Evolutionary conservation across 2,888 invertebrate species (phyloP), one percentile per base, ranked within the genome.

Genomic region (Dioctria rufipes): DNA sequence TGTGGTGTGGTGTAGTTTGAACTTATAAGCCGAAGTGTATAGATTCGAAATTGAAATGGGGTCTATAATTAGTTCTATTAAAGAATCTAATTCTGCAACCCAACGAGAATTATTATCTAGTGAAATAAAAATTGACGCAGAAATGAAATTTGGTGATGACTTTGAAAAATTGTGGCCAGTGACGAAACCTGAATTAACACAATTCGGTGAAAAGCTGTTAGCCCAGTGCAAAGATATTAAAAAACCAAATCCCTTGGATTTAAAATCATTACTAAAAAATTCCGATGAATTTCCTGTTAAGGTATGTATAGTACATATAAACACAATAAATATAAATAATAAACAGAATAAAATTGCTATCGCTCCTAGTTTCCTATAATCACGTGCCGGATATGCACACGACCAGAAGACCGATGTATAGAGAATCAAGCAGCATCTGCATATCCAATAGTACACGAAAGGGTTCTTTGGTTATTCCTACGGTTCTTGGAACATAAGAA

Each of bases 371-470:
- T 88, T 79, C 88, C 88, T 25, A 87, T 87, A 4, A 84, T 88
- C 11, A 86, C 85, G 4, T 88, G 88, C 37, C 86, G 88, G 2
- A 85, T 88, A 0, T 58, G 83, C 3, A 85, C 84, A 4, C 88
- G 88, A 77, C 86, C 86, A 0, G 81, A 83, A 75, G 82, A 82
- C 5, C 86, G 86, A 2, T 83, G 85, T 25, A 88, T 89, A 75
- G 83, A 85, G 43, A 65, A 86, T 71, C 87, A 89, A 84, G 86
- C 87, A 8, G 88, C 89, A 0, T 93, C 93, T 0, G 92, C 91
- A 0, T 94, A 94, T 86, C 94, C 94, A 0, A 83, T 94, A 3
- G 89, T 94, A 82, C 94, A 94, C 84, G 94, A 94, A 85, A 90
- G 92, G 71, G 92, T 92, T 8, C 83, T 94, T 3, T 87, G 91